Conservation (phyloP, 2,888 invertebrate species). For the Catocala nupta region DNA sequence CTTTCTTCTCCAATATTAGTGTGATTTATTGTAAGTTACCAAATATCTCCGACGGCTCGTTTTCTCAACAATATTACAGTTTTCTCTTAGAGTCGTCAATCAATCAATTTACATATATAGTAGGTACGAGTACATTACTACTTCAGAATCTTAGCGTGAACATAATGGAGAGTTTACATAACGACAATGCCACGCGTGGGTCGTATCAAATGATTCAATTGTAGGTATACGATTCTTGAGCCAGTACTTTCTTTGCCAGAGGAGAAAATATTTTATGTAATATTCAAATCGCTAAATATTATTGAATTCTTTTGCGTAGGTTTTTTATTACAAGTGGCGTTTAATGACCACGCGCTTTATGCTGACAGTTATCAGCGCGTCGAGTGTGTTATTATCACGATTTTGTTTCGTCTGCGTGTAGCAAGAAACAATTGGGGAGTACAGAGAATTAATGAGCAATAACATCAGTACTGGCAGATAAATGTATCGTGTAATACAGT, state of each 20-base stretch:
- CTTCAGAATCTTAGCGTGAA: conserved; percentile 40
- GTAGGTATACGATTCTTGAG: conserved; percentile 37
- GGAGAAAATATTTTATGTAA: conserved; percentile 48
- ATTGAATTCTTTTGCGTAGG: conserved; percentile 18
- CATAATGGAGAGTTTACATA: conserved; percentile 44
- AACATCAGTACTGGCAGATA: conserved; percentile 5
- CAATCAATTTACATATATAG: conserved; percentile 33
- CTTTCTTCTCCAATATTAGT: conserved; percentile 19
- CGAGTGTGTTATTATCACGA: conserved; percentile 6
- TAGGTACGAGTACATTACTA: conserved; percentile 19
- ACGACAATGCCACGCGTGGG: conserved; percentile 47
- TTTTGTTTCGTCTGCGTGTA: neutral
- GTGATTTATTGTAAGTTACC: conserved; percentile 17
- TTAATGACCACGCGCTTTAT: conserved; percentile 6
- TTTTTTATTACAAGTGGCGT: conserved; percentile 8
- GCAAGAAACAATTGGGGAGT: conserved; percentile 30
- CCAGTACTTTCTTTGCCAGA: conserved; percentile 38
- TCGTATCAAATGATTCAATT: conserved; percentile 51
- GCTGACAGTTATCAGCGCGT: conserved; percentile 2
- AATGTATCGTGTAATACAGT: conserved; percentile 1
- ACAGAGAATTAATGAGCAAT: neutral
- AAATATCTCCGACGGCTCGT: conserved; percentile 16
- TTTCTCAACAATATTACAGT: conserved; percentile 26
- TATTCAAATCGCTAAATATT: conserved; percentile 19
- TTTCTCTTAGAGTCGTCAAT: conserved; percentile 41